phyloP scores from a whole-genome alignment of 2,888 invertebrate genomes.

The Caenorhabditis sp. region DNA sequence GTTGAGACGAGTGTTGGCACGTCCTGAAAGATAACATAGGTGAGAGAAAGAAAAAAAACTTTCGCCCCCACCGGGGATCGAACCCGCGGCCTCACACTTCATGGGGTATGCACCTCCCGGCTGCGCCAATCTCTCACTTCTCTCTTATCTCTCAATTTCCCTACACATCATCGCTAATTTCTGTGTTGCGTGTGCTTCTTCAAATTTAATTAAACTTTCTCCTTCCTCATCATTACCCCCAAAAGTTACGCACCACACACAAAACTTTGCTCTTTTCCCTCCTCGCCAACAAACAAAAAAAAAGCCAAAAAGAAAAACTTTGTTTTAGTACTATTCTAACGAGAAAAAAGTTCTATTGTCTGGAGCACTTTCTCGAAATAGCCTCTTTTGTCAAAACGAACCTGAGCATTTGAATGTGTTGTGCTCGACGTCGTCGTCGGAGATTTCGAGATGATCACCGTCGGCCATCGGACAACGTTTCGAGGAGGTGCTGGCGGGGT shows the following conservation, averaged over 20 bases:
- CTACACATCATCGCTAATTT: too few relatives aligned
- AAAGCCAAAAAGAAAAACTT: too few relatives aligned
- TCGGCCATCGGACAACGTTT: slow-evolving; percentile 43
- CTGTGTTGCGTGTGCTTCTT: too few relatives aligned
- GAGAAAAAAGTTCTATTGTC: background rate
- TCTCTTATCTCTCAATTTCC: too few relatives aligned
- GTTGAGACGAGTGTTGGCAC: slow-evolving; percentile 20
- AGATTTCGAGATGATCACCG: slow-evolving; percentile 26
- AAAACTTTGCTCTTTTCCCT: too few relatives aligned
- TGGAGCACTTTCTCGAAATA: background rate
- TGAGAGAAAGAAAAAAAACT: too few relatives aligned
- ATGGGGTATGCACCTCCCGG: too few relatives aligned
- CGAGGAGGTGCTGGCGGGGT: slow-evolving; percentile 12
- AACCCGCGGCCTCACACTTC: too few relatives aligned
- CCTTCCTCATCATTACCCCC: too few relatives aligned
- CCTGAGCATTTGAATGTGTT: slow-evolving; percentile 35
- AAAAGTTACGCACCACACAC: background rate
- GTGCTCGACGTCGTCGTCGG: slow-evolving; percentile 53
- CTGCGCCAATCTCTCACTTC: too few relatives aligned
- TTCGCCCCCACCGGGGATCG: too few relatives aligned
- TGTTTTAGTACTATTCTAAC: background rate
- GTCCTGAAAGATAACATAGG: background rate
- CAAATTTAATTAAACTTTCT: background rate
- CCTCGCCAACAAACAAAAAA: too few relatives aligned
- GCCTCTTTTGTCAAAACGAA: background rate